These are phyloP conservation scores for Diacarnus erythraeanus DNA, from an alignment of 37 sponge, comb jelly and placozoan genomes.

Conservation along the genomic window DNA sequence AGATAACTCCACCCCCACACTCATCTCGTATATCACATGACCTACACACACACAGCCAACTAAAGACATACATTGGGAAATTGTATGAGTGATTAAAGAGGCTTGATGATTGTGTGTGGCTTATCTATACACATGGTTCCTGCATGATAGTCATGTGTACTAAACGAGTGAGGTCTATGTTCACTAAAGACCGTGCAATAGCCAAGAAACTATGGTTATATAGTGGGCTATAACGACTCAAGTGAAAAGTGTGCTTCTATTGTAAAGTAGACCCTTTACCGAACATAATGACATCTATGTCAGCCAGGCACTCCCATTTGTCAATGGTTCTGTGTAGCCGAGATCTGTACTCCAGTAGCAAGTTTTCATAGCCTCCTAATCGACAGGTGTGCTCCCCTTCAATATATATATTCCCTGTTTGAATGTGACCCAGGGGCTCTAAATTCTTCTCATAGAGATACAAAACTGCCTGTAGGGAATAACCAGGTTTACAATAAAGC, in stretches of 20 bases:
- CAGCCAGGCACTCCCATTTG: background rate
- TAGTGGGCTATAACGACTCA: too few relatives aligned
- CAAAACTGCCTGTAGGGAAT: slow-evolving; percentile 23
- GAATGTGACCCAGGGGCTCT: slow-evolving; percentile 48
- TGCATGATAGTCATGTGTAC: too few relatives aligned
- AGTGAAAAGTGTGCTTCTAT: too few relatives aligned
- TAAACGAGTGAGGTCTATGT: too few relatives aligned
- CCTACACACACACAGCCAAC: background rate
- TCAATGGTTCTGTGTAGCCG: slow-evolving; percentile 14
- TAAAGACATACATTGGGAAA: too few relatives aligned
- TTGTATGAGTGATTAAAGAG: too few relatives aligned
- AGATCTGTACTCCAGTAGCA: slow-evolving; percentile 49
- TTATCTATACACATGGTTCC: too few relatives aligned
- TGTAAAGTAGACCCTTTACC: too few relatives aligned
- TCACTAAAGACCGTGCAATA: background rate
- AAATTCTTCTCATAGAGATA: slow-evolving; percentile 46
- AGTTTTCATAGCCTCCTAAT: slow-evolving; percentile 52
- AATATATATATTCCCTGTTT: slow-evolving; percentile 58
- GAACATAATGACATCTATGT: slow-evolving; percentile 47
- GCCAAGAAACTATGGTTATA: background rate
- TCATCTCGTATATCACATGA: background rate
- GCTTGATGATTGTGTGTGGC: too few relatives aligned
- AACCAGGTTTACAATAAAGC: background rate
- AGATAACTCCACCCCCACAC: background rate
- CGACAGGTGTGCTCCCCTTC: slow-evolving; percentile 22